Conservation (phyloP, 2,888 invertebrate genomes). For the Dromius quadrimaculatus region DNA sequence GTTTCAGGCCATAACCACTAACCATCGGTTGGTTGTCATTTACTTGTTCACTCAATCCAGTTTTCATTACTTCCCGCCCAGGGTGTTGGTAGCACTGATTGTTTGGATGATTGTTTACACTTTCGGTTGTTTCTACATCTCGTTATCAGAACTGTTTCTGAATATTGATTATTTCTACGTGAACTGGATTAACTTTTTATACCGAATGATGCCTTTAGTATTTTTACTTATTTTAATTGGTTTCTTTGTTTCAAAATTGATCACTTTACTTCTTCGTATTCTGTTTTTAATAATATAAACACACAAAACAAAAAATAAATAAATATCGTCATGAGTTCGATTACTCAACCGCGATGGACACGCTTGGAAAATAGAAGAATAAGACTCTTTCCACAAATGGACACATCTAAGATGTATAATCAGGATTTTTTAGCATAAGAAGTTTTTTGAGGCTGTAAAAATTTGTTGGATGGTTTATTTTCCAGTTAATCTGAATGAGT, state of each 20-base stretch:
- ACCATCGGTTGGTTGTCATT: constrained; percentile 47
- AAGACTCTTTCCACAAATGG: too few species aligned
- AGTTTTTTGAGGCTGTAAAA: too few species aligned
- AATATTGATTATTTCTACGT: constrained; percentile 49
- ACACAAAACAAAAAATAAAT: neutral
- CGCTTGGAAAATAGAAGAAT: too few species aligned
- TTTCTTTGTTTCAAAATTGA: constrained; percentile 2
- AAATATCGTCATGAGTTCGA: neutral
- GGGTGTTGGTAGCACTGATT: constrained; percentile 1
- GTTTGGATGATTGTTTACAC: constrained; percentile 34
- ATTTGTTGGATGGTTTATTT: too few species aligned
- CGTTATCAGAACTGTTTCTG: constrained; percentile 40
- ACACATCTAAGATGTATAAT: too few species aligned
- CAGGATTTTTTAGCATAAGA: too few species aligned
- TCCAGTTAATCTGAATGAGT: too few species aligned
- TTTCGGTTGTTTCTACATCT: constrained; percentile 36
- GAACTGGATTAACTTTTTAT: constrained; percentile 50
- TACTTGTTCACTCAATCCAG: constrained; percentile 2
- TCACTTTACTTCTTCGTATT: neutral
- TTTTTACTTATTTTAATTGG: constrained; percentile 39
- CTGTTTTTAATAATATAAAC: neutral
- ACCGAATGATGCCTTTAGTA: constrained; percentile 10
- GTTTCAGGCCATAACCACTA: constrained; percentile 46
- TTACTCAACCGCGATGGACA: too few species aligned
- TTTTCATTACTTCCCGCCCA: neutral